Base-by-base conservation (phyloP, 2,888 invertebrate genomes). In the Eupithecia dodoneata region DNA sequence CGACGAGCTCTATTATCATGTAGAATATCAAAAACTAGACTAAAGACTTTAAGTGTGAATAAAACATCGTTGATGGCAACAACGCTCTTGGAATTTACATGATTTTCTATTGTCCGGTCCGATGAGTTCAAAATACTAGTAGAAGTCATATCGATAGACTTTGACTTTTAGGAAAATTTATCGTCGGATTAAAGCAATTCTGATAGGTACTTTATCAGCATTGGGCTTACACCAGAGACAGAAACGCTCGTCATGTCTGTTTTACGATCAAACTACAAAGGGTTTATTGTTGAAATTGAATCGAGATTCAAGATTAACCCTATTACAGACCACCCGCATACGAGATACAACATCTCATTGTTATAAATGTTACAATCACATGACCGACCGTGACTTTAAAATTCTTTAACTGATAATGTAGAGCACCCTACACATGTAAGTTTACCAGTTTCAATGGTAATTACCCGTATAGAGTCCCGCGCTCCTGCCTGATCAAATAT, bases 291-390 rank as follows among this genome's bases (percentile, higher is more conserved):
- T 82, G 79, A 87, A 89, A 89, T 86, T 86, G 85, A 88, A 89
- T 91, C 86, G 84, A 89, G 87, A 88, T 90, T 89, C 86, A 84
- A 89, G 87, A 88, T 90, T 89, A 90, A 90, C 89, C 88, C 88
- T 87, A 87, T 89, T 85, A 78, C 82, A 76, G 90, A 90, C 90
- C 90, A 93, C 93, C 93, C 93, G 93, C 91, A 93, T 93, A 81
- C 83, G 77, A 83, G 66, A 75, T 73, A 73, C 72, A 80, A 78
- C 18, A 70, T 81, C 79, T 81, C 83, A 88, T 87, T 86, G 86
- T 84, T 85, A 85, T 82, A 82, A 83, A 74, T 72, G 69, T 83
- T 85, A 85, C 83, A 82, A 84, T 85, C 82, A 84, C 83, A 76
- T 79, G 78, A 77, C 74, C 74, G 76, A 76, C 81, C 78, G 80